Evolutionary conservation across 2,113 vertebrate genomes (phyloP).

Genomic region (Heteronetta atricapilla): DNA sequence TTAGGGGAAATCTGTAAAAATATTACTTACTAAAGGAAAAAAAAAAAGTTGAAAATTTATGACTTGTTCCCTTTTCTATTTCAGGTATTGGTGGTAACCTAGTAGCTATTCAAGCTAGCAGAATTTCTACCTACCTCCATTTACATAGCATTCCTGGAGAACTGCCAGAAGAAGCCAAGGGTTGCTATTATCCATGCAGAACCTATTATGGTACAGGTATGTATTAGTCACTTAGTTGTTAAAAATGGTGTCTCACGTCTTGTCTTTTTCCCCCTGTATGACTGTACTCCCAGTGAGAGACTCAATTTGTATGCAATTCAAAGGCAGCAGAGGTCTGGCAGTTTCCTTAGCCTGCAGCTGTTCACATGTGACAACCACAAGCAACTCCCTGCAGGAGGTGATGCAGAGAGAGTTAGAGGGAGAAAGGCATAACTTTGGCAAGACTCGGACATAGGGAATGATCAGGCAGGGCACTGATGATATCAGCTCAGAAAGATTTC

Average conservation of each 20-base stretch:
- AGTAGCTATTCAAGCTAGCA: constrained; percentile 97
- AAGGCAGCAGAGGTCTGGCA: not conserved
- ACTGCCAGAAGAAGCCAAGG: constrained; percentile 88
- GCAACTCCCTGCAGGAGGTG: not conserved
- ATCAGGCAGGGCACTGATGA: not conserved
- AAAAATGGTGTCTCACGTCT: not conserved
- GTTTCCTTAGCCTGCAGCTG: not conserved
- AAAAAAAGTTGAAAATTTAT: not conserved
- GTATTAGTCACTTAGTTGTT: not conserved
- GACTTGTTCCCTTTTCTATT: not conserved
- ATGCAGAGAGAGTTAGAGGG: not conserved
- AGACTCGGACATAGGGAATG: not conserved
- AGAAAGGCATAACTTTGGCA: not conserved
- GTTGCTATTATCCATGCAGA: constrained; percentile 90
- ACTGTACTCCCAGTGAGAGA: not conserved
- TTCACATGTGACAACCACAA: not conserved
- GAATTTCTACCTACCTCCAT: constrained; percentile 96
- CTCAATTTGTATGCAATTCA: not conserved
- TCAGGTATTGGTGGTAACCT: constrained; percentile 97
- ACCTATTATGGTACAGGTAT: constrained; percentile 92
- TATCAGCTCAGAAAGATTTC: not conserved
- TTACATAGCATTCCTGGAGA: constrained; percentile 91
- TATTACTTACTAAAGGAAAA: not conserved
- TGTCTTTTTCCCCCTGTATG: not conserved
- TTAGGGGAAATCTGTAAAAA: not conserved